phyloP scores from a whole-genome alignment of 2,888 invertebrate species.

The Macrophya alboannulata region DNA sequence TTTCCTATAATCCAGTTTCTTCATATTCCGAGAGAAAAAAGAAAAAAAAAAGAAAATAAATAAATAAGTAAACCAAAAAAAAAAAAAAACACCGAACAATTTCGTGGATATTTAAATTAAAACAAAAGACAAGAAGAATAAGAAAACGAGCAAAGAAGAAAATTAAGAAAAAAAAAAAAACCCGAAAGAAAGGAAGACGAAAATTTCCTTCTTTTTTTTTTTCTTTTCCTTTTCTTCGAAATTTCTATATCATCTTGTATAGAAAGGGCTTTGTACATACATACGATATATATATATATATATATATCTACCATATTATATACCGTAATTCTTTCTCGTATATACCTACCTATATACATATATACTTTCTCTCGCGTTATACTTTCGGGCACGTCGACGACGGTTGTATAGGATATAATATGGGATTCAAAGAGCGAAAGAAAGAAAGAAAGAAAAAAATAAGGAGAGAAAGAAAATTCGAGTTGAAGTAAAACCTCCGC shows the following conservation, averaged over 20 bases:
- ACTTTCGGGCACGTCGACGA: not conserved
- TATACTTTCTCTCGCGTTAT: constrained; percentile 41
- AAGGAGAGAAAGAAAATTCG: not conserved
- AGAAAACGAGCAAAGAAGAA: not conserved
- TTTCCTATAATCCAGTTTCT: not conserved
- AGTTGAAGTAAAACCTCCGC: not conserved
- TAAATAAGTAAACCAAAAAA: not conserved
- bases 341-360: not conserved
- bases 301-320: not conserved
- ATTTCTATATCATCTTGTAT: not conserved
- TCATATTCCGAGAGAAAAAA: not conserved
- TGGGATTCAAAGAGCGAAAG: constrained; percentile 54
- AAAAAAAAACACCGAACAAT: not conserved
- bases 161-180: no score
- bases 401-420: constrained; percentile 3
- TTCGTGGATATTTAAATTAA: not conserved
- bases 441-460: constrained; percentile 56
- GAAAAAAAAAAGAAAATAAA: not conserved
- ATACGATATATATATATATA: not conserved
- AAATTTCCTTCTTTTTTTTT: not conserved
- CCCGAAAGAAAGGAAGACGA: not conserved
- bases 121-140: not conserved
- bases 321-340: constrained; percentile 17
- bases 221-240: constrained; percentile 6
- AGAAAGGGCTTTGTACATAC: constrained; percentile 10